Percentiles rank a stretch among this genome's conserved stretches.
These are phyloP conservation scores for Zalophus californianus DNA, from an alignment of 2,797 vertebrate genomes.

Conservation along the genomic window DNA sequence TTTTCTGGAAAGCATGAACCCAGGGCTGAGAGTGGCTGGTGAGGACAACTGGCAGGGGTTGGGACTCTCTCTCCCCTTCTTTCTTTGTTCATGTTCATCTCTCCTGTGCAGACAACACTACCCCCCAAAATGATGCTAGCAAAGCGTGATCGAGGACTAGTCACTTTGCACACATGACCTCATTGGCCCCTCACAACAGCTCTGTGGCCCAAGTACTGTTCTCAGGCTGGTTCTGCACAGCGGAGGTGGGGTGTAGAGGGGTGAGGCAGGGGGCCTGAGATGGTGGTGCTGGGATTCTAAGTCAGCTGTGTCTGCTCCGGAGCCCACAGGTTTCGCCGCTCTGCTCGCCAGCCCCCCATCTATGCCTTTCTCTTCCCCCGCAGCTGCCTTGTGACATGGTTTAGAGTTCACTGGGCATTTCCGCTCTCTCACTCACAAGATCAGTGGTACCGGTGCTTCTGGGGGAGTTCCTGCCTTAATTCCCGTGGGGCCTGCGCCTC, in stretches of 20 bases:
- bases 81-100: not conserved
- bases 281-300: not conserved
- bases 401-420: not conserved
- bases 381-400: not conserved
- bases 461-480: not conserved
- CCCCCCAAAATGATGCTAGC: not conserved
- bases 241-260: not conserved
- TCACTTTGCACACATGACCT: not conserved
- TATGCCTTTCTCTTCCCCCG: not conserved
- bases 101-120: not conserved
- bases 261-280: rapidly evolving
- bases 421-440: not conserved
- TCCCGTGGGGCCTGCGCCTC: not conserved
- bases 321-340: not conserved
- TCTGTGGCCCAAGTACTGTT: not conserved
- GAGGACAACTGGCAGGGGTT: not conserved
- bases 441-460: not conserved
- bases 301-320: not conserved
- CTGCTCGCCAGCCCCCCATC: rapidly evolving
- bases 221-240: not conserved
- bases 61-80: not conserved
- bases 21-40: not conserved
- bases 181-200: not conserved
- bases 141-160: not conserved
- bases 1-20: not conserved